Conservation (phyloP, 2,797 vertebrate species). For the Acrocephalus scirpaceus region DNA sequence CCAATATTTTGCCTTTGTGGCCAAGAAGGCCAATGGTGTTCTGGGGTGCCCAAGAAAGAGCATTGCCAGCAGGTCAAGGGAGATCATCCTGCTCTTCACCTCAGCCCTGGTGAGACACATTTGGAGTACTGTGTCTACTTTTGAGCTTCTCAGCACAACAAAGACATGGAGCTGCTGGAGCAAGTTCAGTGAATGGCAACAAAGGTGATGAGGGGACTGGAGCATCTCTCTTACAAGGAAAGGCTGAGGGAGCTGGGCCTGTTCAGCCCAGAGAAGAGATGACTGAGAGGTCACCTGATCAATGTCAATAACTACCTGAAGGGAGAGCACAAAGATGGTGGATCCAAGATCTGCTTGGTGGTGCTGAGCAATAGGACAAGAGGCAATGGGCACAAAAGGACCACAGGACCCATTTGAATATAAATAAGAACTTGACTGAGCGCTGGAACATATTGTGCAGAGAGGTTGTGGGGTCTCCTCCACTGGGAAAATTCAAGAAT, state of each 20-base stretch:
- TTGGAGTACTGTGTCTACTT: neutral
- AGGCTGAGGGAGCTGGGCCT: neutral
- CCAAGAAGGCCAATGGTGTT: neutral
- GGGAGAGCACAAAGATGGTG: neutral
- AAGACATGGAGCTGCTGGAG: neutral
- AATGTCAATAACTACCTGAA: neutral
- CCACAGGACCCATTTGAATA: neutral
- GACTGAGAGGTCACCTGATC: neutral
- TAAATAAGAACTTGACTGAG: neutral
- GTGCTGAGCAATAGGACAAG: neutral
- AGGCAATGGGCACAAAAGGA: neutral
- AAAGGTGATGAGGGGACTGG: neutral
- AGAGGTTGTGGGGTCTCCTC: neutral
- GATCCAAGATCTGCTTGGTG: neutral
- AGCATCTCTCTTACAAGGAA: accelerated
- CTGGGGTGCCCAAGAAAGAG: neutral
- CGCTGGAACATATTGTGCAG: neutral
- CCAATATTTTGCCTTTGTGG: neutral
- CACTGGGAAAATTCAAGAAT: neutral
- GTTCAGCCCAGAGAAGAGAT: neutral
- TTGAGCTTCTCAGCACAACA: neutral
- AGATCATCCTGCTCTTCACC: neutral
- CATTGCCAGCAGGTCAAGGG: neutral
- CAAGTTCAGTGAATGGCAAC: neutral
- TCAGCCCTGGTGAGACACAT: neutral